Base-by-base conservation (phyloP, 1,140 invertebrate species). In the Acromyrmex echinatior region DNA sequence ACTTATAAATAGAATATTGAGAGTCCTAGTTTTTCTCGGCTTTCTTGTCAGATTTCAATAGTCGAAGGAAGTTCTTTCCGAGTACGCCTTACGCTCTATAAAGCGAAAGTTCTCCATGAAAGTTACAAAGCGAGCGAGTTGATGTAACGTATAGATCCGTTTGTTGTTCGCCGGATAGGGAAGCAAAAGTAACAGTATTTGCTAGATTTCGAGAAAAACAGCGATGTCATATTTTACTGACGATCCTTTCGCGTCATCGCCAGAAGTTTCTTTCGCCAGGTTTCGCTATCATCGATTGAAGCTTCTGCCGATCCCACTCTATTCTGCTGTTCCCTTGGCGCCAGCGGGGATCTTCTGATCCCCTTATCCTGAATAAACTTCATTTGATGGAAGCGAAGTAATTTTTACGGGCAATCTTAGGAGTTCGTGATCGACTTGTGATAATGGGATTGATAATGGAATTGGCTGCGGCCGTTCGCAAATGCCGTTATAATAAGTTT, bases 211-310 rank as follows among this genome's bases (percentile, higher is more conserved):
- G 10, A 3, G 49, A 28, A 71, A 71, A 71, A 71, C 53, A 81
- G 10, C n/a, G 49, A 16, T 45, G 79, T 71, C 65, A 86, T 88
- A 81, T 74, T 88, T 89, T 86, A 81, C 56, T 28, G 4, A 16
- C 18, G 56, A 76, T 63, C 62, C 65, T 58, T 31, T 76, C 45
- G 56, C 18, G 49, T 58, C 45, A 31, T 73, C 53, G 56, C 53
- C 45, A 58, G 63, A 88, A 86, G 76, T 88, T 80, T 70, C 81
- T 60, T 70, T 79, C 25, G 25, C n/a, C 31, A 10, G 10, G 76
- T 74, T 60, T 62, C 35, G 1, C 49, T 53, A 18, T 78, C 31
- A 39, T 21, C 53, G 68, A 74, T 28, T 88, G 71, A 86, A 88
- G n/a, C 74, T 45, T 25, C 53, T 56, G n/a, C 58, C 31, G 21